These are phyloP conservation scores for Sesamia inferens DNA, from an alignment of 2,888 invertebrate genomes.

Conservation along the genomic window DNA sequence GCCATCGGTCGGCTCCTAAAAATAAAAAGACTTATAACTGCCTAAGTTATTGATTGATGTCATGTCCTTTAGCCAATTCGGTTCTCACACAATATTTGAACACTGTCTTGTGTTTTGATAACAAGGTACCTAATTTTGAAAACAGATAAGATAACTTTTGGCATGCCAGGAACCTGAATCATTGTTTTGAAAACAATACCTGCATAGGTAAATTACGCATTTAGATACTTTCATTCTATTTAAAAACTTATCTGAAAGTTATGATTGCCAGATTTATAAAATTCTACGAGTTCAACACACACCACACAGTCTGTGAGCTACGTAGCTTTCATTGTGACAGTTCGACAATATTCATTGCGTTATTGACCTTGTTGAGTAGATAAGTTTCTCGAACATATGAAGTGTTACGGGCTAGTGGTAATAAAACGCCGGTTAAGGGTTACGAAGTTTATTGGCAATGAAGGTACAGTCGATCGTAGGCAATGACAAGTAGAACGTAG, in stretches of 20 bases:
- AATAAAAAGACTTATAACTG: not conserved
- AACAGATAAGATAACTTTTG: slow-evolving; percentile 23
- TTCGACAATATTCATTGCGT: too few relatives aligned
- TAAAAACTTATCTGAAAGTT: not conserved
- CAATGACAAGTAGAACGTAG: too few relatives aligned
- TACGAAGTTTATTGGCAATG: too few relatives aligned
- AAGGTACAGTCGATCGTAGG: too few relatives aligned
- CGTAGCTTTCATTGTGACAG: too few relatives aligned
- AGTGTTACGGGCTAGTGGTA: too few relatives aligned
- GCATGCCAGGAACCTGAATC: slow-evolving; percentile 13
- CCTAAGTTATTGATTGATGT: slow-evolving; percentile 25
- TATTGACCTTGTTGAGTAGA: too few relatives aligned
- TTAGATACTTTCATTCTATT: not conserved
- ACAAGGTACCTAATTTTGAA: slow-evolving; percentile 4
- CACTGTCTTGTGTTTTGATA: slow-evolving; percentile 17
- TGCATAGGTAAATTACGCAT: slow-evolving; percentile 13
- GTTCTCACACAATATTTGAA: slow-evolving; percentile 16
- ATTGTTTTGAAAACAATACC: slow-evolving; percentile 30
- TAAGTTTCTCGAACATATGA: too few relatives aligned
- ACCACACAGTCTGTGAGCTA: not conserved
- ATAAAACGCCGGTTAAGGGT: too few relatives aligned
- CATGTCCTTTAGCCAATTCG: slow-evolving; percentile 6
- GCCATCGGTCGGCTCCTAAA: not conserved
- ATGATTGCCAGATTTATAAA: not conserved
- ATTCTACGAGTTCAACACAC: not conserved